Base-by-base conservation (phyloP, 1,140 invertebrate species). In the Brachionus manjavacas region DNA sequence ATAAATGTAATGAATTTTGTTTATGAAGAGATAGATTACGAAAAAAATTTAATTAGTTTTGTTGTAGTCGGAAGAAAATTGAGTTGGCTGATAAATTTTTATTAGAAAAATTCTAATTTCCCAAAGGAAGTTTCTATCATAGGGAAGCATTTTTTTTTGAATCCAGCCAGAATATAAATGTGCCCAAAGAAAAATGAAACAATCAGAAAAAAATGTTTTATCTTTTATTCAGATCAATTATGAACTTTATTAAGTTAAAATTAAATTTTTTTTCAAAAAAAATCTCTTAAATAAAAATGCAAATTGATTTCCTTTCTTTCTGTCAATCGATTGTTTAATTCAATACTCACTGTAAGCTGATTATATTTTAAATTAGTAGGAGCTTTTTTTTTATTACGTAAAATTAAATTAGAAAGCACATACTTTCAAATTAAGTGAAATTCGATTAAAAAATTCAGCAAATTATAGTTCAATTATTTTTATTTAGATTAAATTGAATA, bases 61-160 rank as follows among this genome's bases (percentile, higher is more conserved):
- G 52, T 60, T 60, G 20, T 23, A 60, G 0, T 60, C 52, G 52
- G 52, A 60, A 60, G 52, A 25, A 60, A 60, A 60, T 60, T 60
- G 52, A 60, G 52, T 60, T 60, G 52, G 52, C 52, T 60, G n/a
- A 60, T 20, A 16, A 60, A 60, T 20, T 60, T 60, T 25, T 60
- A 68, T 31, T 31, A 39, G 31, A 68, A 68, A 68, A 68, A 68
- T 31, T 31, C 25, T 39, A 68, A 68, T 68, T 68, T 68, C 66
- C 66, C 66, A 39, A 68, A 68, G 66, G 66, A 68, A 68, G 66
- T 31, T 68, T 55, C 16, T 28, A 68, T 68, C 11, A 68, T 68
- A 68, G 28, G 23, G 31, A 68, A 68, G 31, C 64, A 68, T 23
- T 64, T n/a, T 55, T 52, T 60, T 60, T 60, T 60, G 52, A 60